These are phyloP conservation scores for Atlantisia rogersi DNA, from an alignment of 2,113 vertebrate species.

Conservation along the genomic window DNA sequence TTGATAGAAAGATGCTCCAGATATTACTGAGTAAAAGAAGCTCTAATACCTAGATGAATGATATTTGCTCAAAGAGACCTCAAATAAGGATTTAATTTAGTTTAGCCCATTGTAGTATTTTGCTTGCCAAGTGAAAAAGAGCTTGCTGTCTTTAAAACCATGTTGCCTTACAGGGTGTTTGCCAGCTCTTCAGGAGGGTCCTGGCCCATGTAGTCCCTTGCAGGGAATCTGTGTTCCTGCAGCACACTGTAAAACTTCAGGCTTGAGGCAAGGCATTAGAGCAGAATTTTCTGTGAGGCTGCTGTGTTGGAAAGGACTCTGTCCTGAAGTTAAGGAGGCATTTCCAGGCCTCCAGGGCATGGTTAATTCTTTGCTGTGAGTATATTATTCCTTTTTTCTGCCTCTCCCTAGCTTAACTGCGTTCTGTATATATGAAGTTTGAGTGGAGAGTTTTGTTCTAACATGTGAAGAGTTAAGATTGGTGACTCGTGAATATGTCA, in stretches of 20 bases:
- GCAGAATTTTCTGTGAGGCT: neutral
- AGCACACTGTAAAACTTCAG: neutral
- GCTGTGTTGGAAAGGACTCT: neutral
- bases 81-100: neutral
- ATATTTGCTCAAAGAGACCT: neutral
- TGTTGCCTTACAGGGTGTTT: neutral
- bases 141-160: neutral
- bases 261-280: neutral
- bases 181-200: neutral
- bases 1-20: neutral
- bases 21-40: neutral
- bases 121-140: neutral
- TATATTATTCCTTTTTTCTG: neutral
- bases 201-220: neutral
- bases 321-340: neutral
- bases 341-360: neutral
- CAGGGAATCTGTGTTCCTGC: neutral
- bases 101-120: neutral
- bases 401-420: neutral
- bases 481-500: neutral
- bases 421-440: neutral
- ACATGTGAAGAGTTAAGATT: neutral
- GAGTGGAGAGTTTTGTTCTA: neutral
- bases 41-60: neutral
- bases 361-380: neutral